A percentile compares a stretch with the other conserved stretches of the same genome.
These are phyloP conservation scores for Cossypha polioptera DNA, from an alignment of 2,797 vertebrate genomes.

Conservation along the genomic window DNA sequence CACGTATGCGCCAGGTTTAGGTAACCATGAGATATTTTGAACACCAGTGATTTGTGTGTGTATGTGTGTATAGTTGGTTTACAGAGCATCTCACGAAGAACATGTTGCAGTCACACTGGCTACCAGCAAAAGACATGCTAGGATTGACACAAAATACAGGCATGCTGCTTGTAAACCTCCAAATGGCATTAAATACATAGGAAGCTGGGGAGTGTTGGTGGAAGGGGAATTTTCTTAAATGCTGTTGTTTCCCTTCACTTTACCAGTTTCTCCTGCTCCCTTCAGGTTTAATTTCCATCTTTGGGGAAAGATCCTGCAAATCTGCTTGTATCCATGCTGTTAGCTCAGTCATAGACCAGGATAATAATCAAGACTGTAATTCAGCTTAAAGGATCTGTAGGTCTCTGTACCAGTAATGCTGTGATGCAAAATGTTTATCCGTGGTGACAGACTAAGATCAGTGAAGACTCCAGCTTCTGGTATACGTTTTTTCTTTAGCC, in stretches of 20 bases:
- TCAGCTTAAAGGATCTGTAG: slow-evolving; percentile 47
- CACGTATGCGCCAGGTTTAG: not conserved
- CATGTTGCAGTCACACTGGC: accelerated
- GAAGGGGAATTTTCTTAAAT: not conserved
- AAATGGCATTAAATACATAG: not conserved
- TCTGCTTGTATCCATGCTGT: not conserved
- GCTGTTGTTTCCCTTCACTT: not conserved
- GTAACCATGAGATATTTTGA: not conserved
- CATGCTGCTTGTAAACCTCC: not conserved
- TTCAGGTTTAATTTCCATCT: not conserved
- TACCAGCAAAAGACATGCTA: not conserved
- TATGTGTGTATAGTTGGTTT: not conserved
- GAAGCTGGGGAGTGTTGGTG: not conserved
- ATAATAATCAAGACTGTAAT: not conserved
- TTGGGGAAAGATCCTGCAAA: not conserved
- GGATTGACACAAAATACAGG: not conserved
- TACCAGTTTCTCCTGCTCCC: not conserved
- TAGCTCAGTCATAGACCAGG: not conserved
- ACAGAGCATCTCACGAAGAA: not conserved
- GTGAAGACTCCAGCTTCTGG: not conserved
- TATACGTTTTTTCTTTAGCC: not conserved
- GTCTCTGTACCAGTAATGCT: not conserved
- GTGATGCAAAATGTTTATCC: not conserved
- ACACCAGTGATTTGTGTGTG: too few relatives aligned
- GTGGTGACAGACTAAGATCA: not conserved